These are phyloP conservation scores for Conomelus anceps DNA, from an alignment of 2,888 invertebrate species.

Conservation along the genomic window DNA sequence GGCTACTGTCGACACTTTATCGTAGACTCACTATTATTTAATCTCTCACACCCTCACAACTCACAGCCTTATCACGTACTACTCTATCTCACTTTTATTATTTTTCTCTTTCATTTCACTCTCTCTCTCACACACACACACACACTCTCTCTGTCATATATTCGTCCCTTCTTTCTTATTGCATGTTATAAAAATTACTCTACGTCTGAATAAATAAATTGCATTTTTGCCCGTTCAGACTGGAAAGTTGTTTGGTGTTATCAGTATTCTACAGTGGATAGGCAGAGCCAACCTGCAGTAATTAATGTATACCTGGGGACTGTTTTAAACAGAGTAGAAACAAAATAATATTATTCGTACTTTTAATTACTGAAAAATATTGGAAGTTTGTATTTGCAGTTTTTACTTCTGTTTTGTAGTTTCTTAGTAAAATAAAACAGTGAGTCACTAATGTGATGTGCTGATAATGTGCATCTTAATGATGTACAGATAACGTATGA, in stretches of 20 bases:
- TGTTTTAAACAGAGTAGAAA: too few relatives aligned
- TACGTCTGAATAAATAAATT: not conserved
- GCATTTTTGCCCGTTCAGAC: not conserved
- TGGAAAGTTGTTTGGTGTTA: not conserved
- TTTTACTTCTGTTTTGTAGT: not conserved
- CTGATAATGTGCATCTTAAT: not conserved
- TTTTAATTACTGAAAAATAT: too few relatives aligned
- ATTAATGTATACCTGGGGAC: not conserved
- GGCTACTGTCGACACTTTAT: not conserved
- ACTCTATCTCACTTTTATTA: not conserved
- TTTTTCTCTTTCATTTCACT: conserved; percentile 16
- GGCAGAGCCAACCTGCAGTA: not conserved
- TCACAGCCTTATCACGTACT: not conserved
- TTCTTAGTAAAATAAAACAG: not conserved
- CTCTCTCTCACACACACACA: conserved; percentile 1
- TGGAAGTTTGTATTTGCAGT: too few relatives aligned
- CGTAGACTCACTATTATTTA: not conserved
- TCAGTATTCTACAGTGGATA: not conserved
- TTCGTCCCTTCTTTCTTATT: not conserved
- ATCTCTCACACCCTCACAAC: not conserved
- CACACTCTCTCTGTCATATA: conserved; percentile 16
- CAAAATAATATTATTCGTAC: too few relatives aligned
- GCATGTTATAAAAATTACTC: not conserved
- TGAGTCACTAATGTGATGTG: not conserved
- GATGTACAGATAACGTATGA: too few relatives aligned